Evolutionary conservation across 2,113 vertebrate species (phyloP).

Genomic region (Cromileptes altivelis): DNA sequence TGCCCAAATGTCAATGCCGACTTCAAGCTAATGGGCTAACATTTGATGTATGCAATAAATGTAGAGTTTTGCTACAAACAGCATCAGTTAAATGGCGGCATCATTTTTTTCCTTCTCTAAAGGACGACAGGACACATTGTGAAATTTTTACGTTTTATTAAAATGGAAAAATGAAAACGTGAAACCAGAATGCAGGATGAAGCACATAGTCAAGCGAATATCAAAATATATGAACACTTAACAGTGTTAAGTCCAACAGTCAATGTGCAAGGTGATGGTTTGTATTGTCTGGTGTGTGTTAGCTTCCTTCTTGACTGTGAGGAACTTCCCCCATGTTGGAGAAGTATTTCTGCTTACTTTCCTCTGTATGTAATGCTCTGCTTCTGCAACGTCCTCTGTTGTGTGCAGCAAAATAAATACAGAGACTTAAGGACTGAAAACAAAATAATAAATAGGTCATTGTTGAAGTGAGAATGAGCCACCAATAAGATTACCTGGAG

Average conservation of each 20-base stretch:
- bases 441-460: neutral
- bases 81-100: neutral
- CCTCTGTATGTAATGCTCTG: constrained; percentile 94
- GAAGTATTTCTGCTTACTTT: constrained; percentile 96
- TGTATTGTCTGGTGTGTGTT: constrained; percentile 23
- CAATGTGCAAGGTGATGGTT: neutral
- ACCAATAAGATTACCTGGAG: constrained; percentile 85
- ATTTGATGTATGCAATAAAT: neutral
- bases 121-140: neutral
- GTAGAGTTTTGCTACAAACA: neutral
- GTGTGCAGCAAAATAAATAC: neutral
- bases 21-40: neutral
- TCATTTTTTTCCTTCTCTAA: neutral
- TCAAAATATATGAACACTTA: neutral
- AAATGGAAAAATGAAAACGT: constrained; percentile 11
- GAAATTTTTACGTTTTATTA: constrained; percentile 60
- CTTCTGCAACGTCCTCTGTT: constrained; percentile 92
- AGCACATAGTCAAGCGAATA: neutral
- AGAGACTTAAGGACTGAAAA: neutral
- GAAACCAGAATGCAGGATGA: constrained; percentile 19
- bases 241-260: constrained; percentile 4
- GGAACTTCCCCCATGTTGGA: constrained; percentile 95
- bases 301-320: constrained; percentile 91
- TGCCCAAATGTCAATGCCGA: neutral
- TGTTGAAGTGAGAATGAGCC: neutral